These are phyloP conservation scores for Pituophis catenifer DNA, from an alignment of 2,113 vertebrate genomes.

Conservation along the genomic window DNA sequence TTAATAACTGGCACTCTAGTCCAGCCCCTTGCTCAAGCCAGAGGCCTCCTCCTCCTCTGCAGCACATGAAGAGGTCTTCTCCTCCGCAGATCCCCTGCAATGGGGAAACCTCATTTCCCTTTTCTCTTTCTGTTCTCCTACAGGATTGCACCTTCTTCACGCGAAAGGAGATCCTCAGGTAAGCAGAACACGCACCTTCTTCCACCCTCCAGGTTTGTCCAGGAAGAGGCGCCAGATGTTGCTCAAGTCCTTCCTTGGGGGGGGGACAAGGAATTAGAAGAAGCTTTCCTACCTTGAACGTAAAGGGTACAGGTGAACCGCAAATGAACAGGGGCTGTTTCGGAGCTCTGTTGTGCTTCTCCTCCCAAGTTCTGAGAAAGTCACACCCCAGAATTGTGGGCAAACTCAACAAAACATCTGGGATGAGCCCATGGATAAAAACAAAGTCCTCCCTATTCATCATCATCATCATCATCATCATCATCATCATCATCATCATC, in stretches of 20 bases:
- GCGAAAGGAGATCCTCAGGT: slow-evolving; percentile 97
- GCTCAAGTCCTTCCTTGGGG: not conserved
- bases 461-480: too few relatives aligned
- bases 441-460: not conserved
- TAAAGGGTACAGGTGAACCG: not conserved
- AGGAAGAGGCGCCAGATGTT: not conserved
- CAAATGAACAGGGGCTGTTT: not conserved
- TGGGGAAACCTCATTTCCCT: not conserved
- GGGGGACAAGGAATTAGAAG: not conserved
- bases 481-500: too few relatives aligned
- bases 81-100: not conserved
- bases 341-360: too few relatives aligned
- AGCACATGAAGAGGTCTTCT: not conserved
- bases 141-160: slow-evolving; percentile 99
- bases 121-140: slow-evolving; percentile 47
- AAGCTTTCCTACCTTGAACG: not conserved
- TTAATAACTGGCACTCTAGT: slow-evolving; percentile 72
- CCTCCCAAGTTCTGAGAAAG: not conserved
- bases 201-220: rapidly evolving
- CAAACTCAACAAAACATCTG: not conserved
- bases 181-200: slow-evolving; percentile 62
- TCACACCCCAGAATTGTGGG: not conserved
- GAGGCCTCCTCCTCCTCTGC: not conserved
- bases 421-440: not conserved
- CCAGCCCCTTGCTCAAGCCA: not conserved